phyloP scores from a whole-genome alignment of 2,113 vertebrate genomes.

The Saguinus imperator region DNA sequence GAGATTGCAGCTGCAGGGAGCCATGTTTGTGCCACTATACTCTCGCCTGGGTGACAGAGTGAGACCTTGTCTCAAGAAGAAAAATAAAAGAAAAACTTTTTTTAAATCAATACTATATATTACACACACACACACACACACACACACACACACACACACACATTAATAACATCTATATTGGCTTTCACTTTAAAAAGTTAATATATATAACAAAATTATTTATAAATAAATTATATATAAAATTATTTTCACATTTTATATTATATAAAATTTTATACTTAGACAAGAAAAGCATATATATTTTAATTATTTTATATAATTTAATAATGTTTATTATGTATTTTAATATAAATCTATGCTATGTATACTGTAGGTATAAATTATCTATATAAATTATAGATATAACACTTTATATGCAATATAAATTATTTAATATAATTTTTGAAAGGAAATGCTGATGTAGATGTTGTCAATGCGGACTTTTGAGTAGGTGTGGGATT shows the following conservation, averaged over 20 bases:
- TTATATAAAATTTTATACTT: background rate
- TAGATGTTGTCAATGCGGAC: conserved; percentile 24
- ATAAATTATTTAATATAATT: conserved; percentile 14
- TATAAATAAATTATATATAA: background rate
- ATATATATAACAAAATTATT: conserved; percentile 8
- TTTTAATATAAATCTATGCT: background rate
- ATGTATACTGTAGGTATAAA: background rate
- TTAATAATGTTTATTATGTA: conserved; percentile 13
- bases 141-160: background rate
- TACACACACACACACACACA: background rate
- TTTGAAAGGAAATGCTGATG: conserved; percentile 1
- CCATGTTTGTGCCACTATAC: too few species aligned
- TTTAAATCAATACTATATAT: background rate
- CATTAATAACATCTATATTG: background rate
- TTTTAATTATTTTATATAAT: background rate
- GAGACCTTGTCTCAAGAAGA: too few species aligned
- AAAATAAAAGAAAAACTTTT: background rate
- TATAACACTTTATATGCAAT: background rate
- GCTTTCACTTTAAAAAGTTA: background rate
- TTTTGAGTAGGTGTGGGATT: background rate
- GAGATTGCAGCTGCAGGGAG: too few species aligned
- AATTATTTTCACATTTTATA: conserved; percentile 22
- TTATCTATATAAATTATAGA: background rate
- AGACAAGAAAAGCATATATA: background rate
- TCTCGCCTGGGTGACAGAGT: too few species aligned